phyloP scores from a whole-genome alignment of 2,888 invertebrate genomes.

The Pandemis corylana region DNA sequence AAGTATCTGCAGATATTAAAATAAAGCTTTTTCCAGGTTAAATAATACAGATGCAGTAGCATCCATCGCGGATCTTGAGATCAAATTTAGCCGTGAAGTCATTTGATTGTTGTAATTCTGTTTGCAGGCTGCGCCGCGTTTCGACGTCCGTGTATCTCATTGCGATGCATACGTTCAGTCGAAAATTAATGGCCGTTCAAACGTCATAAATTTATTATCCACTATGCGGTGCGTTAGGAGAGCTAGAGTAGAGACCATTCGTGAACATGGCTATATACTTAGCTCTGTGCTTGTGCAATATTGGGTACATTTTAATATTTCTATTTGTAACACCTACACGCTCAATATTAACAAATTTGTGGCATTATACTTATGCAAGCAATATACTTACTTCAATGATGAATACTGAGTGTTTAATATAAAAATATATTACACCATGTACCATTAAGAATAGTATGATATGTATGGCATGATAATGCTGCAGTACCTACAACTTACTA shows the following conservation, averaged over 20 bases:
- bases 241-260: neutral
- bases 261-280: neutral
- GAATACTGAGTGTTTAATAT: neutral
- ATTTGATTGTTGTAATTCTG: neutral
- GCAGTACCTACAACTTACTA: no score
- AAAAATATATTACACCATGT: no score
- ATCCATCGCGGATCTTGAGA: no score
- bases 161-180: slow-evolving; percentile 21
- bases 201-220: slow-evolving; percentile 20
- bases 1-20: no score
- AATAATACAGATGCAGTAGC: no score
- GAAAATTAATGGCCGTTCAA: slow-evolving; percentile 24
- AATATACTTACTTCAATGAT: neutral
- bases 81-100: neutral
- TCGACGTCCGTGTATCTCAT: slow-evolving; percentile 12
- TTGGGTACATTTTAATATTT: no score
- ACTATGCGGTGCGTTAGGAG: slow-evolving; percentile 1
- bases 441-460: no score
- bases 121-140: neutral
- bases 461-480: no score
- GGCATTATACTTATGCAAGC: no score
- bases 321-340: no score
- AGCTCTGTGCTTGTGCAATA: neutral
- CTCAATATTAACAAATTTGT: neutral
- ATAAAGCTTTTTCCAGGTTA: no score